Conservation (phyloP, 1,140 invertebrate species). For the Micrasema minimum region DNA sequence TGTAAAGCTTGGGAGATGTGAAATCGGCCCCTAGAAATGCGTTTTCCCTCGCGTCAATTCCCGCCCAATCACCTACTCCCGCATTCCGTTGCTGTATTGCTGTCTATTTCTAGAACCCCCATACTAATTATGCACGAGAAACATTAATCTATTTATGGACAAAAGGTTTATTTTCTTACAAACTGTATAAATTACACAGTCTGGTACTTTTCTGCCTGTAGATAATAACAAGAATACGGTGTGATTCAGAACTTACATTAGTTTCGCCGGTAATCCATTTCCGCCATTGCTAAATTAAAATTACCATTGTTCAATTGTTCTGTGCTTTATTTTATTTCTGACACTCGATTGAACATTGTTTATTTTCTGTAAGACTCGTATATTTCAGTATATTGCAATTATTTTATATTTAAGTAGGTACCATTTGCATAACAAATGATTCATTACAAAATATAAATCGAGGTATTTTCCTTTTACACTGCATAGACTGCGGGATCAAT, state of each 20-base stretch:
- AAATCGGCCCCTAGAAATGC: too few species aligned
- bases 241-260: conserved; percentile 13
- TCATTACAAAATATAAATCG: too few species aligned
- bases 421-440: too few species aligned
- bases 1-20: too few species aligned
- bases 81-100: conserved; percentile 3
- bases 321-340: background rate
- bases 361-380: too few species aligned
- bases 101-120: conserved; percentile 15
- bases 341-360: conserved; percentile 21
- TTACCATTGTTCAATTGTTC: conserved; percentile 28
- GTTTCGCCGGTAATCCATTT: conserved; percentile 4
- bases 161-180: background rate
- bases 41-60: conserved; percentile 3
- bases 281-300: conserved; percentile 17
- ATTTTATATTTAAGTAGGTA: too few species aligned
- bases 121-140: background rate
- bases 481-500: too few species aligned
- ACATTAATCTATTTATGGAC: conserved; percentile 1
- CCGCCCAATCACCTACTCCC: background rate
- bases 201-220: background rate
- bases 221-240: conserved; percentile 14
- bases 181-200: conserved; percentile 19
- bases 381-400: too few species aligned
- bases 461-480: too few species aligned